A percentile compares a stretch with the other conserved stretches of the same genome.
These are phyloP conservation scores for Pandemis corylana DNA, from an alignment of 2,888 invertebrate genomes.

Conservation along the genomic window DNA sequence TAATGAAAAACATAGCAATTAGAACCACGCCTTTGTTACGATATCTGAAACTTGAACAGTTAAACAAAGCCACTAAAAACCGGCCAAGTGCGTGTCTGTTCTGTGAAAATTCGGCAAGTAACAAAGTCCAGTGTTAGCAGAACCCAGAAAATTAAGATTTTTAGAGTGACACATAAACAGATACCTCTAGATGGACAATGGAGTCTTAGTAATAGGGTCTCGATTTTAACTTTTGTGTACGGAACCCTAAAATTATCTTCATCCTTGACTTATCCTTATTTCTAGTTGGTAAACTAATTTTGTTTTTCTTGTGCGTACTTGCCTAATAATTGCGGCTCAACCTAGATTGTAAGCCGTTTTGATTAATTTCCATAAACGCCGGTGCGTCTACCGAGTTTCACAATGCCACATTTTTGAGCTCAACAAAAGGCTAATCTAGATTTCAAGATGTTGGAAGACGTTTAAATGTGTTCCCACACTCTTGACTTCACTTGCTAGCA, in stretches of 20 bases:
- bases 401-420: conserved; percentile 1
- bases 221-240: too few species aligned
- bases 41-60: not conserved
- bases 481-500: not conserved
- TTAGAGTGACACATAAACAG: too few species aligned
- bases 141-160: not conserved
- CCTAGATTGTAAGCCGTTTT: not conserved
- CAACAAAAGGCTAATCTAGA: not conserved
- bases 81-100: too few species aligned
- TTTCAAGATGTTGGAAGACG: not conserved
- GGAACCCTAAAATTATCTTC: not conserved
- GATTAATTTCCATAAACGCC: conserved; percentile 6
- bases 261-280: not conserved
- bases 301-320: not conserved
- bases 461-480: not conserved
- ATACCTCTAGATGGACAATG: too few species aligned
- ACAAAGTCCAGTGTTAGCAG: too few species aligned
- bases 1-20: conserved; percentile 25
- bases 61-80: not conserved
- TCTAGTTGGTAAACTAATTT: not conserved
- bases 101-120: too few species aligned
- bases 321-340: not conserved
- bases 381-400: conserved; percentile 4
- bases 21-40: conserved; percentile 31
- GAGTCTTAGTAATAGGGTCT: too few species aligned